A percentile compares a stretch with the other conserved stretches of the same genome.
Conservation (phyloP, 1,140 invertebrate species). For the Cheumatopsyche charites region DNA sequence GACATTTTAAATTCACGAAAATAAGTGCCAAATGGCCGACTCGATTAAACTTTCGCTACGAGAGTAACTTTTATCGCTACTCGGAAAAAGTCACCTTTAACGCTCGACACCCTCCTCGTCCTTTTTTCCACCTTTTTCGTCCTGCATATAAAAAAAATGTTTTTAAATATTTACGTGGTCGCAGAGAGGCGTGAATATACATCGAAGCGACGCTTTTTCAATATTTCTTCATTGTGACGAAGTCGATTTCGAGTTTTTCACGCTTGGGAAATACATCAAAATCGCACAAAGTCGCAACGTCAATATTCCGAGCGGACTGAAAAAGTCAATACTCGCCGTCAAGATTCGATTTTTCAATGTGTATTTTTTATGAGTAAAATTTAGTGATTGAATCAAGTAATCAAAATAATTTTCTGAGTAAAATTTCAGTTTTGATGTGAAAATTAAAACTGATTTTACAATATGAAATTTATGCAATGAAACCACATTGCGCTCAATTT, state of each 20-base stretch:
- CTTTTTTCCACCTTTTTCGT: too few relatives aligned
- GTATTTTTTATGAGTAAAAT: too few relatives aligned
- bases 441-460: too few relatives aligned
- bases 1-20: constrained; percentile 14
- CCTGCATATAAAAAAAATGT: constrained; percentile 3
- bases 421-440: too few relatives aligned
- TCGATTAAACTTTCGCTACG: constrained; percentile 21
- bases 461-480: too few relatives aligned
- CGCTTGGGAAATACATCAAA: constrained; percentile 6
- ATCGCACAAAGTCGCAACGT: too few relatives aligned
- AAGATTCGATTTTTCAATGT: too few relatives aligned
- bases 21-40: constrained; percentile 13
- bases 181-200: neutral
- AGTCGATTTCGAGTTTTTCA: constrained; percentile 12
- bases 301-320: too few relatives aligned
- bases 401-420: too few relatives aligned
- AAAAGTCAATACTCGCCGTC: too few relatives aligned
- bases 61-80: constrained; percentile 17
- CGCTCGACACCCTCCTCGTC: neutral
- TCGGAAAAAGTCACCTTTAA: constrained; percentile 19
- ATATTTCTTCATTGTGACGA: neutral
- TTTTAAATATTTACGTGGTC: constrained; percentile 18
- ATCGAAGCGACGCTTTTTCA: neutral
- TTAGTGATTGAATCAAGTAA: too few relatives aligned
- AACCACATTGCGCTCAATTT: too few relatives aligned